Percentiles rank a stretch among this genome's conserved stretches.
Evolutionary conservation across 2,888 invertebrate species (phyloP).

Genomic region (Drosophila gaucha): DNA sequence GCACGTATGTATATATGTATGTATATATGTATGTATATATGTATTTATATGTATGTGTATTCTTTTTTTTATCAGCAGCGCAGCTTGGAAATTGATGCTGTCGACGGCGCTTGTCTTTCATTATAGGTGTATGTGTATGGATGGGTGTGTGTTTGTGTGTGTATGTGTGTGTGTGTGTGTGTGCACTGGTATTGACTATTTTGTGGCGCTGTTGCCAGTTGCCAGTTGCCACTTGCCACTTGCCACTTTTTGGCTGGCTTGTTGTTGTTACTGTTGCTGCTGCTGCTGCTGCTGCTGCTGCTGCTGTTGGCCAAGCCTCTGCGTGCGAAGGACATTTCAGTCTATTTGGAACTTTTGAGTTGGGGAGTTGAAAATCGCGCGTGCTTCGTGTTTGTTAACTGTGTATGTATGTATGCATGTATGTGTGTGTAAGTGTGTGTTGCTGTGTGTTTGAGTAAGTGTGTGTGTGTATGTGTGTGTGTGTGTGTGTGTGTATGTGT

Average conservation of each 20-base stretch:
- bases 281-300: constrained; percentile 1
- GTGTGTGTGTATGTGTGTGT: background rate
- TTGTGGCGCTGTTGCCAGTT: constrained; percentile 49
- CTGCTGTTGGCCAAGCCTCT: constrained; percentile 42
- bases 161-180: constrained; percentile 14
- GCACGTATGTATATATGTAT: constrained; percentile 4
- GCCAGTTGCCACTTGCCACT: constrained; percentile 38
- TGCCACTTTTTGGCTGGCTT: constrained; percentile 41
- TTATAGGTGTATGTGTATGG: constrained; percentile 22
- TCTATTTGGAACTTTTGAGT: constrained; percentile 80
- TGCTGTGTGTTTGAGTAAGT: constrained; percentile 20
- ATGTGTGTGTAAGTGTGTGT: background rate
- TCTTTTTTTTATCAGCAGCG: constrained; percentile 42
- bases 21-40: constrained; percentile 6
- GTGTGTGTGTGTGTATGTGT: background rate
- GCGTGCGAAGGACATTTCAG: constrained; percentile 77
- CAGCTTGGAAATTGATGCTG: constrained; percentile 57
- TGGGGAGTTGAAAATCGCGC: constrained; percentile 76
- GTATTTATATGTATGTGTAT: constrained; percentile 14
- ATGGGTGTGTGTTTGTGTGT: constrained; percentile 12
- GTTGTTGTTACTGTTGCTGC: constrained; percentile 6
- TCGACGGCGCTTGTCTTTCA: constrained; percentile 41
- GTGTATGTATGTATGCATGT: background rate
- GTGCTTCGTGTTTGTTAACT: constrained; percentile 57
- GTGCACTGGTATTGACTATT: constrained; percentile 39